phyloP scores from a whole-genome alignment of 2,888 invertebrate genomes.

The Apeira syringaria region DNA sequence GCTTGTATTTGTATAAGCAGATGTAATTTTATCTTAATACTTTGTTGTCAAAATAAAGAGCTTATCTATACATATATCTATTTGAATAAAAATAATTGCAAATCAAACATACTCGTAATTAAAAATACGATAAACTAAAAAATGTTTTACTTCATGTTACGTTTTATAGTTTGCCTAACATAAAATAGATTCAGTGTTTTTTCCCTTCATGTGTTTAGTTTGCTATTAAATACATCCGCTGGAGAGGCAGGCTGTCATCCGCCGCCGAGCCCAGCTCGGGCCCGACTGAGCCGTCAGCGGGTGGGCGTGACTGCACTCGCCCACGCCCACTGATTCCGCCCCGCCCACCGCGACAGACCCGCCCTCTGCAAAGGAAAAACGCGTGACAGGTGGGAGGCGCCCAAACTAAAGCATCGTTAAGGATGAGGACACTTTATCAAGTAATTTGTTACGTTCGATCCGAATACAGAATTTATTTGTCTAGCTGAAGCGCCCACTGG shows the following conservation, averaged over 20 bases:
- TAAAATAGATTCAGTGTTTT: no score
- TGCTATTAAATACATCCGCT: no score
- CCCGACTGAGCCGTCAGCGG: slow-evolving; percentile 70
- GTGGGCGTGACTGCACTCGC: slow-evolving; percentile 59
- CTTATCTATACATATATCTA: no score
- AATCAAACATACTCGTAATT: no score
- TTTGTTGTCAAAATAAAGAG: no score
- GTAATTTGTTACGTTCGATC: slow-evolving; percentile 78
- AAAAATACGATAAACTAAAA: no score
- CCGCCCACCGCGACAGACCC: slow-evolving; percentile 56
- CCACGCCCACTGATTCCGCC: slow-evolving; percentile 31
- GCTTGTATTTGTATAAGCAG: no score
- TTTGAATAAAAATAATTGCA: no score
- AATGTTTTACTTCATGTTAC: no score
- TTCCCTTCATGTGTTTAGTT: no score
- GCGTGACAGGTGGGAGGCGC: slow-evolving; percentile 72
- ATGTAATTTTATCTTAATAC: no score
- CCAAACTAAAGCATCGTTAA: slow-evolving; percentile 70
- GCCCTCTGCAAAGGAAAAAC: slow-evolving; percentile 61
- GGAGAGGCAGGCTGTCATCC: slow-evolving; percentile 51
- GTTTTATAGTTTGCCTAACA: no score
- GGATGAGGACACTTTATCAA: slow-evolving; percentile 81
- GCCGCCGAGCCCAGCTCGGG: slow-evolving; percentile 59
- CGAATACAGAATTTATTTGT: slow-evolving; percentile 69
- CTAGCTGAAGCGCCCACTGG: slow-evolving; percentile 32